A percentile compares a stretch with the other conserved stretches of the same genome.
phyloP scores from a whole-genome alignment of 2,113 vertebrate species.

The Macroglossus sobrinus region DNA sequence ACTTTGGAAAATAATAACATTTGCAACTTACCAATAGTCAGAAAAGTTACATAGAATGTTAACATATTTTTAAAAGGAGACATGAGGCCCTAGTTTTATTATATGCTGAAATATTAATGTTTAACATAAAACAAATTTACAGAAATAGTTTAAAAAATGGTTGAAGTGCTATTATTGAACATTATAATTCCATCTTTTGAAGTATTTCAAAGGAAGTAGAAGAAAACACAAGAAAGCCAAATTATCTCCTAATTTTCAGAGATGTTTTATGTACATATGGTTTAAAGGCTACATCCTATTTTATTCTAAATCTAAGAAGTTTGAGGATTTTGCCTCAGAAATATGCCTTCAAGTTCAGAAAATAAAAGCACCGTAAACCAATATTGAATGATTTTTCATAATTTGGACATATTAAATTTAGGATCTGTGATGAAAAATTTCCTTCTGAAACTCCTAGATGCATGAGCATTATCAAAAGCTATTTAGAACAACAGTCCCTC shows the following conservation, averaged over 20 bases:
- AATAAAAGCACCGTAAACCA: conserved; percentile 49
- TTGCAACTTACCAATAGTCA: conserved; percentile 22
- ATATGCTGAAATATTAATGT: conserved; percentile 28
- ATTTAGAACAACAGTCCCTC: conserved; percentile 2
- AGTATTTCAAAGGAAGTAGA: conserved; percentile 37
- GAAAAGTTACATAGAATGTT: conserved; percentile 30
- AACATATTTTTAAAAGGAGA: conserved; percentile 42
- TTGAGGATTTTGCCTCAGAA: neutral
- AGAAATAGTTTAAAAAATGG: neutral
- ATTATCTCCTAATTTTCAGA: conserved; percentile 62
- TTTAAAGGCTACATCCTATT: neutral
- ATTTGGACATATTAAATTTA: conserved; percentile 44
- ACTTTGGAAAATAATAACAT: conserved; percentile 20
- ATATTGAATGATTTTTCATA: conserved; percentile 30
- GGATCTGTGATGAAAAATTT: conserved; percentile 49
- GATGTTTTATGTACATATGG: conserved; percentile 65
- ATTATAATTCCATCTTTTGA: conserved; percentile 35
- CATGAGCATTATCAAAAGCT: neutral
- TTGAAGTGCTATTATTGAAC: conserved; percentile 36
- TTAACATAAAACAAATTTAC: conserved; percentile 13
- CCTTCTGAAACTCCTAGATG: conserved; percentile 15
- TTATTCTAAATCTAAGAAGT: conserved; percentile 33
- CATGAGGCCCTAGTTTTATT: neutral
- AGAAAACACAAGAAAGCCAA: conserved; percentile 10
- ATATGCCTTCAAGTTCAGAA: conserved; percentile 54